These are phyloP conservation scores for Xerus inauris DNA, from an alignment of 2,113 vertebrate genomes.

Conservation along the genomic window DNA sequence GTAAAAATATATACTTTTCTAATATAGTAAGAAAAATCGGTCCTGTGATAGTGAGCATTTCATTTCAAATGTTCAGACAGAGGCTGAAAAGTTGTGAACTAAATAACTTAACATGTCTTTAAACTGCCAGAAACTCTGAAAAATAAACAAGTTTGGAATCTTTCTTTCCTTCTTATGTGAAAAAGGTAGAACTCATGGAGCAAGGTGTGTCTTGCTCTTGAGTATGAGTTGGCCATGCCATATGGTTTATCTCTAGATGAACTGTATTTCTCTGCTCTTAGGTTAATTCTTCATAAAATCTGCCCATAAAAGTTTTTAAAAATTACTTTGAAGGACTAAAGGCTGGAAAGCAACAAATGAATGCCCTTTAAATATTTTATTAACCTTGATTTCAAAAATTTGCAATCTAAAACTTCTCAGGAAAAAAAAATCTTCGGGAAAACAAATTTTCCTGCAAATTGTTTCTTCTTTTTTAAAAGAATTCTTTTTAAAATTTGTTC, in stretches of 20 bases:
- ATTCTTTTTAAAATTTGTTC: too few relatives aligned
- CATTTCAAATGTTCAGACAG: not conserved
- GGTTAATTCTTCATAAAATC: too few relatives aligned
- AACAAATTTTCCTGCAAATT: not conserved
- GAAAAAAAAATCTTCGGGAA: not conserved
- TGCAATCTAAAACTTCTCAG: not conserved
- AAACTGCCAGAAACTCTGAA: not conserved
- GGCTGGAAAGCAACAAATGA: not conserved
- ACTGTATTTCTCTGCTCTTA: too few relatives aligned
- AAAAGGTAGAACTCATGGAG: not conserved
- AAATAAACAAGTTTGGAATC: not conserved
- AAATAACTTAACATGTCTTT: slow-evolving; percentile 23
- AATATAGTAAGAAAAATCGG: not conserved
- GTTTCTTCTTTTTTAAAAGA: too few relatives aligned
- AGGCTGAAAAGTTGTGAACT: slow-evolving; percentile 13
- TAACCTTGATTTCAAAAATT: not conserved
- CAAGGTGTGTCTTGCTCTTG: not conserved
- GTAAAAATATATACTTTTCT: not conserved
- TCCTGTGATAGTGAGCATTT: not conserved
- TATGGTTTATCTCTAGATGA: not conserved
- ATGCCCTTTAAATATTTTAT: too few relatives aligned
- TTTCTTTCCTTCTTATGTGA: not conserved
- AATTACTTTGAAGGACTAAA: not conserved
- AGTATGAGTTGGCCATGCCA: not conserved
- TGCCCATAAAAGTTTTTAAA: too few relatives aligned